Conservation (phyloP, 1,140 invertebrate genomes). For the Heliconius eleuchia region DNA sequence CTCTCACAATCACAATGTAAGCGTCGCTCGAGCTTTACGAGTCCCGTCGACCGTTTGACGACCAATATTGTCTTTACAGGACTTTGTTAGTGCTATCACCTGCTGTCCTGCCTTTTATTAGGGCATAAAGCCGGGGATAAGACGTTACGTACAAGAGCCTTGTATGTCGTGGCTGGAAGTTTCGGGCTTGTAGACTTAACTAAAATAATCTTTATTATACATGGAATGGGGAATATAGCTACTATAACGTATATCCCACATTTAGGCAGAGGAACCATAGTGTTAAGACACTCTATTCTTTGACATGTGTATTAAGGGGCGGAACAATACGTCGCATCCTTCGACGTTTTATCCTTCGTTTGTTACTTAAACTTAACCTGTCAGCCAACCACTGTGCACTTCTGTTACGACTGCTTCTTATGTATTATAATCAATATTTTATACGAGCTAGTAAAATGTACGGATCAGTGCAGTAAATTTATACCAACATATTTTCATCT, state of each 20-base stretch:
- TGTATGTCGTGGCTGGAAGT: not conserved
- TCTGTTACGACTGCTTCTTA: not conserved
- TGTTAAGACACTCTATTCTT: too few species aligned
- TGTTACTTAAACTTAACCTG: not conserved
- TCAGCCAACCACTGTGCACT: not conserved
- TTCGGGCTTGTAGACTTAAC: not conserved
- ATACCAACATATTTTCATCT: too few species aligned
- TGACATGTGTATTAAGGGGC: not conserved
- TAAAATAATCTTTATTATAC: too few species aligned
- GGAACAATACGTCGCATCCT: not conserved
- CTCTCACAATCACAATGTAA: not conserved
- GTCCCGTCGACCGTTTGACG: not conserved
- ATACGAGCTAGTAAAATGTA: too few species aligned
- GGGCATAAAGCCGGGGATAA: not conserved
- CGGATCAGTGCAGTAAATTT: too few species aligned
- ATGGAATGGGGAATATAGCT: too few species aligned
- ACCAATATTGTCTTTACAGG: not conserved
- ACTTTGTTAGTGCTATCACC: slow-evolving; percentile 6
- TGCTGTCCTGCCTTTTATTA: slow-evolving; percentile 1
- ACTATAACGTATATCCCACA: too few species aligned
- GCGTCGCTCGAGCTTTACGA: not conserved
- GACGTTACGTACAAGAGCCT: not conserved
- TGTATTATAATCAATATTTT: too few species aligned
- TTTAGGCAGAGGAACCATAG: too few species aligned
- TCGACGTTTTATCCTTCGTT: not conserved